Evolutionary conservation across 2,113 vertebrate genomes (phyloP).

Genomic region (Ciconia maguari): DNA sequence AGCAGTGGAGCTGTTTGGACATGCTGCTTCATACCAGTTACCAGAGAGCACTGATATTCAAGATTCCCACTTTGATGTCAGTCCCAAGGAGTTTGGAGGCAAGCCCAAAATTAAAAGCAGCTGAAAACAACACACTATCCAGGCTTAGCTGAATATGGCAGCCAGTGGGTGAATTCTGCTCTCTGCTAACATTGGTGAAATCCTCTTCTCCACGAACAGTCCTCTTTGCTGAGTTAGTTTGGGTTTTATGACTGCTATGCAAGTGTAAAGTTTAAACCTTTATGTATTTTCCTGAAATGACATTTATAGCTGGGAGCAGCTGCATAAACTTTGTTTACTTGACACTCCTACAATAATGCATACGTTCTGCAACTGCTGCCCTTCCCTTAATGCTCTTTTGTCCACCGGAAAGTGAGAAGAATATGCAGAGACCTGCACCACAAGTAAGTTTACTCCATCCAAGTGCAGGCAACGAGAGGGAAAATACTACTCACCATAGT

Average conservation of each 20-base stretch:
- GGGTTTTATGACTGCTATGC: neutral
- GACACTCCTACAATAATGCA: neutral
- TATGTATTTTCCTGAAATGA: neutral
- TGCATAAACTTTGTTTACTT: neutral
- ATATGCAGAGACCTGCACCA: neutral
- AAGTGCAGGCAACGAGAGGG: rapidly evolving
- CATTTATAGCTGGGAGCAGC: neutral
- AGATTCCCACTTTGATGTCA: neutral
- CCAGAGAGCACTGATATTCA: neutral
- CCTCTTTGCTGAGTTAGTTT: neutral
- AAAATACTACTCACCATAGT: neutral
- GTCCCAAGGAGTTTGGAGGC: neutral
- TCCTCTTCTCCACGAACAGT: neutral
- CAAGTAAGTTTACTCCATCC: neutral
- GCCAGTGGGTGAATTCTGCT: neutral
- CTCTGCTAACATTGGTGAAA: neutral
- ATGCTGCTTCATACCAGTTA: neutral
- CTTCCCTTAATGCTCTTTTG: neutral
- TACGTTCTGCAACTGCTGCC: neutral
- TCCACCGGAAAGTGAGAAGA: neutral
- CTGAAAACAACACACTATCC: neutral
- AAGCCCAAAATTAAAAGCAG: neutral
- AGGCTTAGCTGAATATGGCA: neutral
- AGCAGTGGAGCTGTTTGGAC: neutral
- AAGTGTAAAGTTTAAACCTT: neutral